These are phyloP conservation scores for Pygmarrhopalites habei DNA, from an alignment of 1,140 invertebrate species.

Conservation along the genomic window DNA sequence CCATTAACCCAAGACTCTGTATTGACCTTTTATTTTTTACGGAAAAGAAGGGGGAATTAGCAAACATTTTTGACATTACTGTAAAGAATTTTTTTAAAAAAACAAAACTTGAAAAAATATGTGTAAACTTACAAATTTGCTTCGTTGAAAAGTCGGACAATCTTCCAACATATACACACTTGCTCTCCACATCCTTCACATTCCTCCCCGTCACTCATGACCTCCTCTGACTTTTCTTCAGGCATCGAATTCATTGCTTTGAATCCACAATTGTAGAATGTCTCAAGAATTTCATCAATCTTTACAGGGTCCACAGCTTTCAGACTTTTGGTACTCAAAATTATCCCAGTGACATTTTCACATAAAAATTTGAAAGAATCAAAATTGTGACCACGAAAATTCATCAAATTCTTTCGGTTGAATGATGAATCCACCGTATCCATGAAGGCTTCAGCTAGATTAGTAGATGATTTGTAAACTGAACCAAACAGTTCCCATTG, in stretches of 20 bases:
- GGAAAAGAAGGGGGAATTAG: too few relatives aligned
- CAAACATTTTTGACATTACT: neutral
- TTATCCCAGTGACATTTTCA: slow-evolving; percentile 15
- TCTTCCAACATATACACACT: slow-evolving; percentile 64
- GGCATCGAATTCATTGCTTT: slow-evolving; percentile 19
- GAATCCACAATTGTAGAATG: slow-evolving; percentile 37
- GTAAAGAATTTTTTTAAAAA: neutral
- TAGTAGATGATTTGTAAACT: neutral
- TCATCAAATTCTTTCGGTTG: neutral
- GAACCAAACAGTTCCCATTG: neutral
- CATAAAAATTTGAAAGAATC: slow-evolving; percentile 23
- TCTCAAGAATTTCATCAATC: slow-evolving; percentile 29
- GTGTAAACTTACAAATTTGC: slow-evolving; percentile 60
- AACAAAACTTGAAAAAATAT: too few relatives aligned
- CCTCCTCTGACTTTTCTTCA: neutral
- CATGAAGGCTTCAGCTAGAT: neutral
- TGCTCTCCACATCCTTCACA: slow-evolving; percentile 66
- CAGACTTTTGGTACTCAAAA: slow-evolving; percentile 1
- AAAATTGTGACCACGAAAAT: slow-evolving; percentile 10
- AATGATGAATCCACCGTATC: neutral
- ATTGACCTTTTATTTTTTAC: slow-evolving; percentile 18
- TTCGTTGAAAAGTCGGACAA: slow-evolving; percentile 67
- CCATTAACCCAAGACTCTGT: slow-evolving; percentile 43
- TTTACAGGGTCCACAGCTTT: neutral
- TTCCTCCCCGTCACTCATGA: slow-evolving; percentile 26